A percentile compares a stretch with the other conserved stretches of the same genome.
phyloP scores from a whole-genome alignment of 2,113 vertebrate genomes.

The Bujurquina vittata region DNA sequence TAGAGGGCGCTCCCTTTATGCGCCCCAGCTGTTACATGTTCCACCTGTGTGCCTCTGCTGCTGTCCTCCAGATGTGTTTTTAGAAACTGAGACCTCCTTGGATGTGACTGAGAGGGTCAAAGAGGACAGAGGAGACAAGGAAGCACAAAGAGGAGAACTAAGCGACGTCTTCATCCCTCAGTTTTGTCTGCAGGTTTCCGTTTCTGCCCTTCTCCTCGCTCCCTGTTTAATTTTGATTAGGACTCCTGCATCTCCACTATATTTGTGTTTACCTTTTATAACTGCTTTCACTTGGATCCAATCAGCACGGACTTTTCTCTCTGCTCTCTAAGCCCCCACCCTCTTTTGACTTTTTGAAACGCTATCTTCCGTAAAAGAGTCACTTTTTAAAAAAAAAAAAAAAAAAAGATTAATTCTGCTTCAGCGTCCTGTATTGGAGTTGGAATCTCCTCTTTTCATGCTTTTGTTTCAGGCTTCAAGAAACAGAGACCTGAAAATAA shows the following conservation, averaged over 20 bases:
- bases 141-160: not conserved
- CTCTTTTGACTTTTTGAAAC: not conserved
- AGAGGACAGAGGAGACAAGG: not conserved
- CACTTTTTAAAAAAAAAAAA: no score
- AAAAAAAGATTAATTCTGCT: not conserved
- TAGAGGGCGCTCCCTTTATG: not conserved
- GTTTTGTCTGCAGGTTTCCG: not conserved
- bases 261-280: not conserved
- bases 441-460: not conserved
- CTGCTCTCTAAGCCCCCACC: rapidly evolving
- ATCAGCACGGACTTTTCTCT: not conserved
- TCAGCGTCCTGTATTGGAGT: not conserved
- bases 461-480: not conserved
- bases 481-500: not conserved
- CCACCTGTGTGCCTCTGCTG: not conserved
- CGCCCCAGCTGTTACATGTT: not conserved
- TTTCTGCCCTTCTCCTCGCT: no score
- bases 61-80: not conserved
- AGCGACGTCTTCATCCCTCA: not conserved
- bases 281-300: not conserved
- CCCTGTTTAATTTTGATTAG: not conserved
- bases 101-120: not conserved
- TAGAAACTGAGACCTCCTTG: not conserved
- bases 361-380: not conserved
- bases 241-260: not conserved